These are phyloP conservation scores for Australoheros scitulus DNA, from an alignment of 2,113 vertebrate genomes.

Conservation along the genomic window DNA sequence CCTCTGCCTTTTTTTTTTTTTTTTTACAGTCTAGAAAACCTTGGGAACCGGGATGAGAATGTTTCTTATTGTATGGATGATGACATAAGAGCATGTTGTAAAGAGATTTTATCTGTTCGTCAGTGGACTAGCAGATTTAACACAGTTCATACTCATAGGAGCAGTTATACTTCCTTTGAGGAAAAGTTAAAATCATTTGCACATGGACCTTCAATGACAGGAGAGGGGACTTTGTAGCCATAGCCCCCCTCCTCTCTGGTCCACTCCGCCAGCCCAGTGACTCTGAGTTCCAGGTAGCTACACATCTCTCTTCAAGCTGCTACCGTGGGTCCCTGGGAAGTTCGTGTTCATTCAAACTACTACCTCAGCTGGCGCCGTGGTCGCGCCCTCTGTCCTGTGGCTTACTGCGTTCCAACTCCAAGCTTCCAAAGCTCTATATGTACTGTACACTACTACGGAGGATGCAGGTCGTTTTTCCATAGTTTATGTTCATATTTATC, in stretches of 20 bases:
- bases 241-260: slow-evolving; percentile 49
- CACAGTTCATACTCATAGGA: slow-evolving; percentile 56
- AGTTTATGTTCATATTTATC: slow-evolving; percentile 28
- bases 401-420: slow-evolving; percentile 64
- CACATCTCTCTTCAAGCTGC: slow-evolving; percentile 70
- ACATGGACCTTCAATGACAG: slow-evolving; percentile 73
- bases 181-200: slow-evolving; percentile 65
- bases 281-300: slow-evolving; percentile 68
- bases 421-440: slow-evolving; percentile 68
- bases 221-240: slow-evolving; percentile 59
- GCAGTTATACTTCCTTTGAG: slow-evolving; percentile 54
- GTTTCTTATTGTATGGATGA: slow-evolving; percentile 59
- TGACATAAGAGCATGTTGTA: slow-evolving; percentile 76
- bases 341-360: slow-evolving; percentile 70
- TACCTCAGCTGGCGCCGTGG: slow-evolving; percentile 78
- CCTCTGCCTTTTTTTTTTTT: slow-evolving; percentile 70
- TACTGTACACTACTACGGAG: slow-evolving; percentile 56
- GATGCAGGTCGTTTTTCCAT: slow-evolving; percentile 49
- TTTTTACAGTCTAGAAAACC: slow-evolving; percentile 66
- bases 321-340: slow-evolving; percentile 59
- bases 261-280: slow-evolving; percentile 62
- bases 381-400: slow-evolving; percentile 61
- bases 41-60: slow-evolving; percentile 72
- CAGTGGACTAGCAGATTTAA: slow-evolving; percentile 47
- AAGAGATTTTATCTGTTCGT: slow-evolving; percentile 73